Evolutionary conservation across 1,140 invertebrate species (phyloP), one percentile per base, ranked within the genome.

Genomic region (Ladona fulva): DNA sequence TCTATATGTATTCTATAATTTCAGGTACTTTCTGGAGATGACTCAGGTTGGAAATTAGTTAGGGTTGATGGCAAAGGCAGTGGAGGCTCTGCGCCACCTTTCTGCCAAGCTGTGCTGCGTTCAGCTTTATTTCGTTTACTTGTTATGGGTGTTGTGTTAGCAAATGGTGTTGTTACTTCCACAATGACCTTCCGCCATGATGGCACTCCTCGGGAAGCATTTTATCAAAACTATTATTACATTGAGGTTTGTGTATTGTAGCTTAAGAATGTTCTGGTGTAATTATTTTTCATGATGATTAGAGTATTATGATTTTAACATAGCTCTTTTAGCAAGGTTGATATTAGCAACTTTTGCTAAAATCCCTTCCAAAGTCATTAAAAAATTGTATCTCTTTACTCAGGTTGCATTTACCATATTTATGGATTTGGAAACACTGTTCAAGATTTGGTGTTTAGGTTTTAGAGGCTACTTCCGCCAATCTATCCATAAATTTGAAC

Each of bases 381-480:
- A n/a, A n/a, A n/a, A n/a, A n/a, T n/a, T n/a, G n/a, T n/a, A n/a
- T n/a, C n/a, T n/a, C n/a, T n/a, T n/a, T n/a, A n/a, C 87, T 80
- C 83, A 91, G 89, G 90, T 98, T 78, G 92, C 92, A 0, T 99
- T 99, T 83, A 99, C 98, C 0, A 90, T 97, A 77, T 91, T 99
- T 80, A 91, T 99, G 81, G 93, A 98, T 82, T 86, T 99, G 77
- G 98, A 99, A 88, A 95, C 95, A 0, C 81, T 99, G 0, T 96
- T 99, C 82, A 99, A 99, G 87, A 95, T 99, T 80, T 98, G 97
- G 92, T 99, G 97, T 85, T 87, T 99, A 44, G 97, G 98, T 3
- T 94, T 96, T 86, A 89, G 92, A 79, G 94, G 95, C 22, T 99
- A 99, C 84, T 95, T 95, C 83, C 94, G 96, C 82, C 94, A 98